Percentiles rank a stretch among this genome's conserved stretches.
These are phyloP conservation scores for Aporrectodea caliginosa DNA, from an alignment of 1,140 invertebrate genomes.

Conservation along the genomic window DNA sequence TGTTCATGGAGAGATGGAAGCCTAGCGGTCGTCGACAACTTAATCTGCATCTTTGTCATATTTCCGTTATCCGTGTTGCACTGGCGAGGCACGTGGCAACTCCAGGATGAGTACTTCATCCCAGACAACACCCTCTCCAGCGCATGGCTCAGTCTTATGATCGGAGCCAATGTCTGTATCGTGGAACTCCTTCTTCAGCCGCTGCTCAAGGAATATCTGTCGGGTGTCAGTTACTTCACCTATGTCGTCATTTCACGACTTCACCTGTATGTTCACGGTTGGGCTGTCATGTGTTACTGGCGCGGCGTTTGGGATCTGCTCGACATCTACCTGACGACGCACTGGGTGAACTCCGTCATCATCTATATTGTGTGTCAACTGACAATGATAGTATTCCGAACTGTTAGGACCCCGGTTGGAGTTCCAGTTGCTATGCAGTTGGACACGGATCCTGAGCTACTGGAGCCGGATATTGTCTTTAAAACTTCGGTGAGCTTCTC, in stretches of 20 bases:
- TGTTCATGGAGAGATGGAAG: not conserved
- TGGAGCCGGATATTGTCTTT: slow-evolving; percentile 26
- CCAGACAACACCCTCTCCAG: slow-evolving; percentile 7
- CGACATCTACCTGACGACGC: slow-evolving; percentile 19
- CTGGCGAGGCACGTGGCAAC: slow-evolving; percentile 29
- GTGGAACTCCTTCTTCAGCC: slow-evolving; percentile 26
- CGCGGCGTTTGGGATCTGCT: slow-evolving; percentile 31
- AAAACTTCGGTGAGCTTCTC: slow-evolving; percentile 21
- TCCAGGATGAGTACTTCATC: slow-evolving; percentile 26
- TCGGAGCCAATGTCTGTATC: slow-evolving; percentile 24
- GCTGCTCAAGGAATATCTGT: not conserved
- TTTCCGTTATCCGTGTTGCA: slow-evolving; percentile 25
- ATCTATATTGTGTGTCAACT: slow-evolving; percentile 26
- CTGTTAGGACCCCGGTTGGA: slow-evolving; percentile 28
- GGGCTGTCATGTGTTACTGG: slow-evolving; percentile 31
- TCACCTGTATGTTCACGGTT: slow-evolving; percentile 26
- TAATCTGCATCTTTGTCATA: slow-evolving; percentile 28
- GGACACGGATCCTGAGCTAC: slow-evolving; percentile 27
- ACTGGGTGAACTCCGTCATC: slow-evolving; percentile 9
- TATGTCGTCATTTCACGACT: slow-evolving; percentile 24
- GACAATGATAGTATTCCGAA: slow-evolving; percentile 9
- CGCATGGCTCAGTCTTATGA: slow-evolving; percentile 22
- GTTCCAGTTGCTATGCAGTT: slow-evolving; percentile 22
- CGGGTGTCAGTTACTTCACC: not conserved
- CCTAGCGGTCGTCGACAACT: slow-evolving; percentile 20